Conservation (phyloP, 2,888 invertebrate genomes). For the Lithophane ornitopus region DNA sequence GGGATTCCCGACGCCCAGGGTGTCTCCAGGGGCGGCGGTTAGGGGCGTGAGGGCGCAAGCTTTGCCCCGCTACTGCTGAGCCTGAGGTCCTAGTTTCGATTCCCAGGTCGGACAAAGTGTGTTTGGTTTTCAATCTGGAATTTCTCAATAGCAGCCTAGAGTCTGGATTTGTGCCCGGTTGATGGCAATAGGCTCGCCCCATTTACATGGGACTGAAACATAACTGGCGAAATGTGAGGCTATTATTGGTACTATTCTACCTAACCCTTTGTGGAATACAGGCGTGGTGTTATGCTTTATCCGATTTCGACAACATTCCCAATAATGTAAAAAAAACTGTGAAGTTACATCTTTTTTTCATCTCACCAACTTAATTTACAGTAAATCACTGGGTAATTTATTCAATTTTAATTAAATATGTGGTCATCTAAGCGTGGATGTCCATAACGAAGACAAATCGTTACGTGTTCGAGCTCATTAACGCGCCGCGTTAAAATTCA, state of each 20-base stretch:
- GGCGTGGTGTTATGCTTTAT: constrained; percentile 9
- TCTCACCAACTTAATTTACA: constrained; percentile 74
- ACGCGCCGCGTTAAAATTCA: constrained; percentile 85
- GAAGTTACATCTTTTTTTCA: constrained; percentile 57
- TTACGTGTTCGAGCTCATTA: constrained; percentile 81
- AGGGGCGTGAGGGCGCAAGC: no score
- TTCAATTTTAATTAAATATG: constrained; percentile 80
- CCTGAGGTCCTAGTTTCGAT: no score
- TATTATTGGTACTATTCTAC: neutral
- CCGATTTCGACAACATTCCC: constrained; percentile 42
- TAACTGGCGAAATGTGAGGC: neutral
- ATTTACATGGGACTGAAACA: no score
- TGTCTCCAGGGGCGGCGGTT: no score
- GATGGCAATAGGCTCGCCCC: neutral
- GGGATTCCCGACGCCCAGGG: no score
- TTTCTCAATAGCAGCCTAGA: neutral
- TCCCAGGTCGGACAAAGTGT: no score
- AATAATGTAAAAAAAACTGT: constrained; percentile 34
- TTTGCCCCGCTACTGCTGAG: no score
- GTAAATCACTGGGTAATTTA: constrained; percentile 80
- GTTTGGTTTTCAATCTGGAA: no score
- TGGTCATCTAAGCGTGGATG: constrained; percentile 76
- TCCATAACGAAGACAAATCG: constrained; percentile 86
- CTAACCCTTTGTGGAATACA: neutral
- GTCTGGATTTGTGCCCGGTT: neutral